phyloP scores from a whole-genome alignment of 2,888 invertebrate genomes.

The Cephus sareptanus region DNA sequence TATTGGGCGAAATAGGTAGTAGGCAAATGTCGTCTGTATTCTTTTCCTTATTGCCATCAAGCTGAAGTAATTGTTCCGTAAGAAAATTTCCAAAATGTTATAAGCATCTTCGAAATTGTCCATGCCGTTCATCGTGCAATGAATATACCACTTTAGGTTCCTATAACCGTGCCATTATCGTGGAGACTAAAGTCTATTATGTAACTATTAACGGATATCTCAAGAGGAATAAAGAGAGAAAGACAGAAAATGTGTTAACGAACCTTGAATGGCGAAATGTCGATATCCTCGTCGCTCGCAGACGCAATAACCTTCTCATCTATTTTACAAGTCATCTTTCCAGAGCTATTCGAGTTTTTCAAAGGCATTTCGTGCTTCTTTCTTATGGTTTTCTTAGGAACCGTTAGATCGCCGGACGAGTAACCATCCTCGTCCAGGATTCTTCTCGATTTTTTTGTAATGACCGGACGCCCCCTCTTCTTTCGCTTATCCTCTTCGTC shows the following conservation, averaged over 20 bases:
- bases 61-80: not conserved
- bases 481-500: conserved; percentile 63
- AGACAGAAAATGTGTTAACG: conserved; percentile 10
- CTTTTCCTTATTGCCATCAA: not conserved
- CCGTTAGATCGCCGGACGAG: conserved; percentile 64
- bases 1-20: too few relatives aligned
- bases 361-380: conserved; percentile 49
- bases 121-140: conserved; percentile 48
- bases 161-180: too few relatives aligned
- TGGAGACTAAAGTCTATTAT: too few relatives aligned
- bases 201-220: not conserved
- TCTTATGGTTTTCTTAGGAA: conserved; percentile 65
- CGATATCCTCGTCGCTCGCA: conserved; percentile 59
- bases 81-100: not conserved
- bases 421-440: conserved; percentile 72
- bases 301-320: conserved; percentile 58
- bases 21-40: not conserved
- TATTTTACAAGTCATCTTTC: conserved; percentile 50
- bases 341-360: conserved; percentile 33
- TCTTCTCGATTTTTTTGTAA: conserved; percentile 50
- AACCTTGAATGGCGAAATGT: conserved; percentile 63
- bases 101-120: conserved; percentile 46
- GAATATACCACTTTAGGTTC: conserved; percentile 16
- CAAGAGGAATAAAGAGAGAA: not conserved
- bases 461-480: conserved; percentile 59